A percentile compares a stretch with the other conserved stretches of the same genome.
Conservation (phyloP, 2,888 invertebrate genomes). For the Aelia acuminata region DNA sequence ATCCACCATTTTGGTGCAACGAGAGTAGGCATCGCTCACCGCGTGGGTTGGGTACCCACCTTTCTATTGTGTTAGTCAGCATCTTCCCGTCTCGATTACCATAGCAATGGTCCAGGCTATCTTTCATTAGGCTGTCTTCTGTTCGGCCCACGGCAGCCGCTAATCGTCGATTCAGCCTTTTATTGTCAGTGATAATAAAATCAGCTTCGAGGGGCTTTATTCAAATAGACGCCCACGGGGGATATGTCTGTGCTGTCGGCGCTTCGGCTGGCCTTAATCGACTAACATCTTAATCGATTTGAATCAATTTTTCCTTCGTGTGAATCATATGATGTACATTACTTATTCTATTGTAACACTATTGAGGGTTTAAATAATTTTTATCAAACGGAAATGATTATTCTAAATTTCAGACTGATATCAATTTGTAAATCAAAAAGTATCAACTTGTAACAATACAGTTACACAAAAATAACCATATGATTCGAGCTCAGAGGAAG, state of each 20-base stretch:
- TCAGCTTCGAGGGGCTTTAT: neutral
- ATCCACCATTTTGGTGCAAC: neutral
- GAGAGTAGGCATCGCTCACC: neutral
- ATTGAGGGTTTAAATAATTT: too few species aligned
- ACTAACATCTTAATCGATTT: neutral
- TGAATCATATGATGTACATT: neutral
- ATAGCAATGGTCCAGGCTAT: slow-evolving; percentile 5
- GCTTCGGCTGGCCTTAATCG: neutral
- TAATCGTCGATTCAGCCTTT: slow-evolving; percentile 27
- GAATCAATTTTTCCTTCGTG: neutral
- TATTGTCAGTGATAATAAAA: slow-evolving; percentile 34
- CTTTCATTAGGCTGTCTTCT: slow-evolving; percentile 37
- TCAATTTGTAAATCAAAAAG: too few species aligned
- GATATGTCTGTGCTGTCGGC: neutral
- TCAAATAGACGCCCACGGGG: neutral
- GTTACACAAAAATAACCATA: too few species aligned
- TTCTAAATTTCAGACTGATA: too few species aligned
- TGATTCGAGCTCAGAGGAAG: too few species aligned
- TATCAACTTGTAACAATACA: too few species aligned
- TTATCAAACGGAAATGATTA: too few species aligned
- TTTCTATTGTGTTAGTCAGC: slow-evolving; percentile 17
- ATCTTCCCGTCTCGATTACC: neutral
- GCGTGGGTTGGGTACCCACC: slow-evolving; percentile 42
- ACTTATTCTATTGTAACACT: too few species aligned
- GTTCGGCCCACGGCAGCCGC: slow-evolving; percentile 30